Evolutionary conservation across 2,113 vertebrate genomes (phyloP).

Genomic region (Poeciliopsis occidentalis): DNA sequence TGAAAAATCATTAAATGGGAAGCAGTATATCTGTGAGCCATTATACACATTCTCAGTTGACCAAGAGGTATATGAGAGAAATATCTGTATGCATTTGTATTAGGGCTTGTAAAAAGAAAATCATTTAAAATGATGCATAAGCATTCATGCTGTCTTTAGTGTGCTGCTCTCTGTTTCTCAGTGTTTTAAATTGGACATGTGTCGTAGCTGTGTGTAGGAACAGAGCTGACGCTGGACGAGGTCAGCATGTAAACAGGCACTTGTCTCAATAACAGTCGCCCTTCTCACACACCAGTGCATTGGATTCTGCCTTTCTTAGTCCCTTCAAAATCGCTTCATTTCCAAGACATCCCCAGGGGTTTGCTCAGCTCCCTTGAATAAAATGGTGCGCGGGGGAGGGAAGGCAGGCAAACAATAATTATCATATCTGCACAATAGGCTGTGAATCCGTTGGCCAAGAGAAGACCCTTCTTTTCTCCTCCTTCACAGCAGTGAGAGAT

Average conservation of each 20-base stretch:
- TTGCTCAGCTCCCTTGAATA: slow-evolving; percentile 74
- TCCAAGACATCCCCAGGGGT: slow-evolving; percentile 76
- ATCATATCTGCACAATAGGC: slow-evolving; percentile 83
- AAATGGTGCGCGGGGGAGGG: slow-evolving; percentile 73
- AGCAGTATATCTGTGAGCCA: neutral
- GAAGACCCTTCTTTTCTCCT: slow-evolving; percentile 36
- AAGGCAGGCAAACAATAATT: slow-evolving; percentile 80
- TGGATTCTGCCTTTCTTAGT: slow-evolving; percentile 73
- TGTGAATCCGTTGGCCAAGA: slow-evolving; percentile 72
- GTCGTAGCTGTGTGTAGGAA: slow-evolving; percentile 63
- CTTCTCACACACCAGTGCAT: slow-evolving; percentile 68
- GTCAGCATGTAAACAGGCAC: slow-evolving; percentile 76
- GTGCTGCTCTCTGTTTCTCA: slow-evolving; percentile 52
- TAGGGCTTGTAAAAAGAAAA: neutral
- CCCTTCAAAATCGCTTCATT: slow-evolving; percentile 75
- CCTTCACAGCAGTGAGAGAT: slow-evolving; percentile 50
- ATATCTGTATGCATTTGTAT: slow-evolving; percentile 46
- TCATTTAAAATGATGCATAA: slow-evolving; percentile 29
- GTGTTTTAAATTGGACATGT: slow-evolving; percentile 56
- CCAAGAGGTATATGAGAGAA: slow-evolving; percentile 31
- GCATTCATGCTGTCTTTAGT: slow-evolving; percentile 47
- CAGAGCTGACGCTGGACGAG: slow-evolving; percentile 64
- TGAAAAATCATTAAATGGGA: slow-evolving; percentile 33
- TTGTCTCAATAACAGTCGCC: slow-evolving; percentile 77
- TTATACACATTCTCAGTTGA: slow-evolving; percentile 37